Percentiles rank a stretch among this genome's conserved stretches.
Evolutionary conservation across 2,888 invertebrate species (phyloP).

Genomic region (Tribolium freemani): DNA sequence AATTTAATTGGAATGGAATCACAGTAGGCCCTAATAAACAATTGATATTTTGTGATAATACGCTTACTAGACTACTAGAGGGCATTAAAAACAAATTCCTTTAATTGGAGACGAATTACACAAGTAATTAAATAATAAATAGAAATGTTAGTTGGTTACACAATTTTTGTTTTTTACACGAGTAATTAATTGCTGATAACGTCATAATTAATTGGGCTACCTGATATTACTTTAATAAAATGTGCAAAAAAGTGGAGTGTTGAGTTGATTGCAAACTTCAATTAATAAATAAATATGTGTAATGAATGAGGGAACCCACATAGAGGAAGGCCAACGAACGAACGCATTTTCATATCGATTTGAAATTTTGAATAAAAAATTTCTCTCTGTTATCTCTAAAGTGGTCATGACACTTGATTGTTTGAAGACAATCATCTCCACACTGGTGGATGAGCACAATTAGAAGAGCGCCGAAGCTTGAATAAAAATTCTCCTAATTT

Average conservation of each 20-base stretch:
- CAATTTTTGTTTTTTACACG: no score
- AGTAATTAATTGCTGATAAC: not conserved
- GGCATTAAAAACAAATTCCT: no score
- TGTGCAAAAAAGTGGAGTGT: not conserved
- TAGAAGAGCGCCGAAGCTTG: not conserved
- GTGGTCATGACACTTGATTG: not conserved
- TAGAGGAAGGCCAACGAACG: not conserved
- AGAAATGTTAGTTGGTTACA: no score
- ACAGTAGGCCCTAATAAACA: no score
- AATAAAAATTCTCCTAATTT: not conserved
- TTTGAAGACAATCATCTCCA: not conserved
- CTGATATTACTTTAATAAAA: conserved; percentile 3
- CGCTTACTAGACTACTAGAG: no score
- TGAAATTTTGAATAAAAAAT: not conserved
- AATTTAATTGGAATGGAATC: no score
- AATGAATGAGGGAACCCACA: not conserved
- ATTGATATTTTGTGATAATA: no score
- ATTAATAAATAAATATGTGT: not conserved
- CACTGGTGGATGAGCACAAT: not conserved
- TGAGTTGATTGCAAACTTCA: not conserved
- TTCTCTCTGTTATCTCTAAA: no score
- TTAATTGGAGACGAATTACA: no score
- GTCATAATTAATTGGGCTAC: not conserved
- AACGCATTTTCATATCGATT: conserved; percentile 1
- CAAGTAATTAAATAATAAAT: no score